Percentiles rank a stretch among this genome's conserved stretches.
phyloP scores from a whole-genome alignment of 2,888 invertebrate species.

The Drosophila neotestacea region DNA sequence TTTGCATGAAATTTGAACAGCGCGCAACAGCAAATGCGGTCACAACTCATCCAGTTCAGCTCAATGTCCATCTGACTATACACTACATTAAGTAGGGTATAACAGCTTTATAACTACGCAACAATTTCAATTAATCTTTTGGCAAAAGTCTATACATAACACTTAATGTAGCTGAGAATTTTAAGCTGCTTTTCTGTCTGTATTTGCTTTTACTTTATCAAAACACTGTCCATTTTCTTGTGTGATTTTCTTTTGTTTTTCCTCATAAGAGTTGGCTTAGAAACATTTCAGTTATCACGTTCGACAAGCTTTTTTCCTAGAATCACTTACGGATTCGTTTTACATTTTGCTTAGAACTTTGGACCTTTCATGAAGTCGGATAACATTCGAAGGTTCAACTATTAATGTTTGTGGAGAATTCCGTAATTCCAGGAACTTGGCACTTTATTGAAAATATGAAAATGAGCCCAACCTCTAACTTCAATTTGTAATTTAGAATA shows the following conservation, averaged over 20 bases:
- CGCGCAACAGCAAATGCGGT: conserved; percentile 24
- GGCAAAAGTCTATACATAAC: neutral
- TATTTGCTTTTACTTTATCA: neutral
- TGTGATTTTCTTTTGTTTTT: neutral
- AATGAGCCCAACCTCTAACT: neutral
- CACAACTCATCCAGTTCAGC: conserved; percentile 21
- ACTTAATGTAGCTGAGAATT: neutral
- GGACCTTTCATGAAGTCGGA: neutral
- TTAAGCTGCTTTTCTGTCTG: neutral
- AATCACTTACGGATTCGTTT: neutral
- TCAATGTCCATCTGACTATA: conserved; percentile 19
- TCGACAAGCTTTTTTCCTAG: neutral
- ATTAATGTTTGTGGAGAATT: neutral
- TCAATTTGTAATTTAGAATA: neutral
- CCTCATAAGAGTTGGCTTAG: too few species aligned
- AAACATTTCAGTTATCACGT: neutral
- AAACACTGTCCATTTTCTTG: neutral
- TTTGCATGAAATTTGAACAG: conserved; percentile 68
- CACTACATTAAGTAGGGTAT: neutral
- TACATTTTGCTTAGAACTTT: neutral
- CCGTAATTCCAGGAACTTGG: neutral
- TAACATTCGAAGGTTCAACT: neutral
- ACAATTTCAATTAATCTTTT: neutral
- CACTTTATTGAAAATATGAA: neutral
- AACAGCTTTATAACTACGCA: neutral